Conservation (phyloP, 2,797 vertebrate genomes). For the Acipenser transmontanus region DNA sequence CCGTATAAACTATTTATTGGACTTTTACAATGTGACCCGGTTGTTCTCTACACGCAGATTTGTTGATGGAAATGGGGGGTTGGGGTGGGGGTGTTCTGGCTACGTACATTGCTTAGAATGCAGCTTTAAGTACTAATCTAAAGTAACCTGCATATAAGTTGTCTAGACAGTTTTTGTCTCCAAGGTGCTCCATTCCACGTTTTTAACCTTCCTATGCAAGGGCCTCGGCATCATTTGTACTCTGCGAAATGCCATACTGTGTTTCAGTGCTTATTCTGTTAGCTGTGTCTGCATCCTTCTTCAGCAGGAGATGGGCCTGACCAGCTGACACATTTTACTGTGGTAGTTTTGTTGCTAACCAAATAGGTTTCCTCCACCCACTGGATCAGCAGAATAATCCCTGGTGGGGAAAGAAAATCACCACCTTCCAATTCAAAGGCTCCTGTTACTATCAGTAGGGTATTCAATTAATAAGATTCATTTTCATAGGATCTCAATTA, state of each 20-base stretch:
- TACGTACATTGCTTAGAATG: not conserved
- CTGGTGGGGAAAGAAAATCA: not conserved
- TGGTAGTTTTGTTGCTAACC: constrained; percentile 4
- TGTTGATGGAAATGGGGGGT: constrained; percentile 36
- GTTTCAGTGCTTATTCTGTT: constrained; percentile 36
- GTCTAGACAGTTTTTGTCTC: not conserved
- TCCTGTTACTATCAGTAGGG: constrained; percentile 11
- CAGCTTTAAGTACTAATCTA: constrained; percentile 4
- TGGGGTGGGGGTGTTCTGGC: too few relatives aligned
- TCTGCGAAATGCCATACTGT: constrained; percentile 38
- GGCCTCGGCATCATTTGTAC: constrained; percentile 41
- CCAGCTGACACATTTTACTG: not conserved
- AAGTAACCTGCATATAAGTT: not conserved
- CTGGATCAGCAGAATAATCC: not conserved
- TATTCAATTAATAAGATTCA: constrained; percentile 5
- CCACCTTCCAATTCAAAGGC: constrained; percentile 6
- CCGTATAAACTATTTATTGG: constrained; percentile 76
- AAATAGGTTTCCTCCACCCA: constrained; percentile 15
- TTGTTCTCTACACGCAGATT: constrained; percentile 35
- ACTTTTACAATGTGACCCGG: constrained; percentile 59
- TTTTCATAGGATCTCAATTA: constrained; percentile 29
- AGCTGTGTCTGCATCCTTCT: constrained; percentile 16
- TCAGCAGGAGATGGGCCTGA: constrained; percentile 7
- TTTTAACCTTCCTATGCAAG: constrained; percentile 7
- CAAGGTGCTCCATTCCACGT: not conserved